Conservation (phyloP, 1,140 invertebrate genomes). For the Teleogryllus occipitalis region DNA sequence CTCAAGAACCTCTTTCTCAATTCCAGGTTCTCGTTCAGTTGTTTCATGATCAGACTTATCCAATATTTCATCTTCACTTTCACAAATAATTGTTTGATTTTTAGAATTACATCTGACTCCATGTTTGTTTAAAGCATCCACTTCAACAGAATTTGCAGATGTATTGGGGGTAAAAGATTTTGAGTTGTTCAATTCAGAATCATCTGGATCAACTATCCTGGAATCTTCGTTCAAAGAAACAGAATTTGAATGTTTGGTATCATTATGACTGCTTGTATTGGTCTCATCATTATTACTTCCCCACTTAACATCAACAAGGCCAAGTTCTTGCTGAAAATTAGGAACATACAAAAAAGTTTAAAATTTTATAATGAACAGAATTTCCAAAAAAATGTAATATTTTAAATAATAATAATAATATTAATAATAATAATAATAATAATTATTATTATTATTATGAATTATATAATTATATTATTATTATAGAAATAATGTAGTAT, state of each 20-base stretch:
- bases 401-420: constrained; percentile 7
- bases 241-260: no score
- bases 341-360: constrained; percentile 10
- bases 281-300: constrained; percentile 15
- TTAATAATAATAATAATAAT: not conserved
- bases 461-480: not conserved
- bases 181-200: no score
- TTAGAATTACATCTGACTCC: not conserved
- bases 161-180: no score
- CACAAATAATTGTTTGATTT: not conserved
- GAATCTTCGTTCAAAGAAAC: no score
- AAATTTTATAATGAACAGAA: not conserved
- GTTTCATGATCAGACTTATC: not conserved
- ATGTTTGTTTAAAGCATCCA: no score
- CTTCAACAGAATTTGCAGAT: no score
- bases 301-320: constrained; percentile 40
- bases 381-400: not conserved
- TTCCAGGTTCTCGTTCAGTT: not conserved
- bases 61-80: constrained; percentile 3
- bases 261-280: not conserved
- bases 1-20: no score
- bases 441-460: not conserved
- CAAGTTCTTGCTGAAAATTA: constrained; percentile 42
- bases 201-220: no score
- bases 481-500: constrained; percentile 11